phyloP scores from a whole-genome alignment of 2,113 vertebrate genomes.

The Xerus inauris region DNA sequence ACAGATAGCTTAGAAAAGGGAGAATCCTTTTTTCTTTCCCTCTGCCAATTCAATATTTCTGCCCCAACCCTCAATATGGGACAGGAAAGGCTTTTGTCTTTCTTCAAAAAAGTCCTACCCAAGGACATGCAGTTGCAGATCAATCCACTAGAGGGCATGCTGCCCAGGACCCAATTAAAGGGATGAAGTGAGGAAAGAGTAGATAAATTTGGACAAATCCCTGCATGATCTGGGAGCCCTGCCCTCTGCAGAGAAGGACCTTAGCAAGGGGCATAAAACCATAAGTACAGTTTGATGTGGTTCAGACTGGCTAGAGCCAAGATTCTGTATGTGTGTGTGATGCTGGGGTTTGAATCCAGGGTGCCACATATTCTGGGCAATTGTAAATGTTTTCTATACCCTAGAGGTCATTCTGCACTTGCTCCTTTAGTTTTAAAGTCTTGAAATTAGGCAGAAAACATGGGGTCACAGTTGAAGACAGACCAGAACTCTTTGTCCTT shows the following conservation, averaged over 20 bases:
- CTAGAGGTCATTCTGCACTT: background rate
- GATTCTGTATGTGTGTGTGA: background rate
- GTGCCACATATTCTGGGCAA: background rate
- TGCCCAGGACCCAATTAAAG: background rate
- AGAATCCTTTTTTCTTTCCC: background rate
- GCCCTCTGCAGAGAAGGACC: background rate
- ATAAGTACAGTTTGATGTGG: background rate
- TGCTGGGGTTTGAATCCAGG: background rate
- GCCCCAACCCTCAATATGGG: background rate
- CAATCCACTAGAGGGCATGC: constrained; percentile 71
- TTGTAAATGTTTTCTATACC: background rate
- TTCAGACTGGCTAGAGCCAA: background rate
- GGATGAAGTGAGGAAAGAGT: background rate
- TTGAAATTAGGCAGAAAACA: constrained; percentile 48
- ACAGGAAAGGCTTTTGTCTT: background rate
- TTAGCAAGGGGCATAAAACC: constrained; percentile 27
- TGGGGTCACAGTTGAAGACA: constrained; percentile 33
- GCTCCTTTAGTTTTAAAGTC: constrained; percentile 1
- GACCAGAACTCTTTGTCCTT: constrained; percentile 5
- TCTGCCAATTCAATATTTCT: constrained; percentile 60
- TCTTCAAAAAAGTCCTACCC: background rate
- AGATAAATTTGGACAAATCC: background rate
- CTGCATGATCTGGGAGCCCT: constrained; percentile 14
- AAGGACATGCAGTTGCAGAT: constrained; percentile 13
- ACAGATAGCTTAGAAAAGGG: constrained; percentile 48